Percentiles rank a stretch among this genome's conserved stretches.
phyloP scores from a whole-genome alignment of 35 echinoderm and acorn worm species.

The Eucidaris tribuloides region DNA sequence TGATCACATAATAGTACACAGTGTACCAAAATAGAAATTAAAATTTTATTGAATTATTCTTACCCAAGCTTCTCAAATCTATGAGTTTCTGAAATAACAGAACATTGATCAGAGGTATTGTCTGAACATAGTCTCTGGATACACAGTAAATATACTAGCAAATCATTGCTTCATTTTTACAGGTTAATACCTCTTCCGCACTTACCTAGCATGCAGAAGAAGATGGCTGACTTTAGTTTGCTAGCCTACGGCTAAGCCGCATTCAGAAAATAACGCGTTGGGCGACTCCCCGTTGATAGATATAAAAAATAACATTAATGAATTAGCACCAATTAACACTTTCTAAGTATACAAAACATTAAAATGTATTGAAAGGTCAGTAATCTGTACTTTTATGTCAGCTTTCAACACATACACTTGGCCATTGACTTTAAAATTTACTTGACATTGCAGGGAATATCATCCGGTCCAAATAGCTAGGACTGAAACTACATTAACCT shows the following conservation, averaged over 20 bases:
- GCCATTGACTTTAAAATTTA: neutral
- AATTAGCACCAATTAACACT: neutral
- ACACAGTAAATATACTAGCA: neutral
- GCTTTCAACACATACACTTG: neutral
- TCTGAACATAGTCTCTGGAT: neutral
- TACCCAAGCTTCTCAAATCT: too few relatives aligned
- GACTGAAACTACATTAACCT: neutral
- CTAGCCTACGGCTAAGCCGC: slow-evolving; percentile 89
- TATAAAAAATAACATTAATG: neutral
- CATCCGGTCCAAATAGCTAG: neutral
- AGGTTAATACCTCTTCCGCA: neutral
- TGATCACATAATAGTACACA: neutral
- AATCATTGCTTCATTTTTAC: neutral
- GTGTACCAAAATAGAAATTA: neutral
- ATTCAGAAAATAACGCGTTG: slow-evolving; percentile 87
- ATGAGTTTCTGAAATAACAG: neutral
- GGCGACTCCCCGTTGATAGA: slow-evolving; percentile 66
- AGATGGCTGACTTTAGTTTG: slow-evolving; percentile 96
- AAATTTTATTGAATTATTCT: neutral
- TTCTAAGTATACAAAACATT: neutral
- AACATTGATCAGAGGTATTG: neutral
- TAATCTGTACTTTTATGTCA: neutral
- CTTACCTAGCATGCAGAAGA: slow-evolving; percentile 84
- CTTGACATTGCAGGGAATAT: neutral
- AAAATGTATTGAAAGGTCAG: neutral